Base-by-base conservation (phyloP, 1,140 invertebrate genomes). In the Musca vetustissima region DNA sequence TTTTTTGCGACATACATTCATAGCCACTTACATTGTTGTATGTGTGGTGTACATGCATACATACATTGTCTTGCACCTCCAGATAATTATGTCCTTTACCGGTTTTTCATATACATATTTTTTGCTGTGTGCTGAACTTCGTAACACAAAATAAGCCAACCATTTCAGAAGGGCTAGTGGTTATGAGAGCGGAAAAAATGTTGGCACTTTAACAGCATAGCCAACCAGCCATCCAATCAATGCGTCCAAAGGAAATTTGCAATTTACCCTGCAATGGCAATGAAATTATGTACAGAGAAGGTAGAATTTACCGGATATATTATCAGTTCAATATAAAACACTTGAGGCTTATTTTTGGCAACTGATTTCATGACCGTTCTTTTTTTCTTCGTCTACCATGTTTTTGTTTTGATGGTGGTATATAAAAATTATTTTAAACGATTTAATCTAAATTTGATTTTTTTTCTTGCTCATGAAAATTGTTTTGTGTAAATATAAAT, bases 301-400 rank as follows among this genome's bases (percentile, higher is more conserved):
- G 36, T 61, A 43, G 57, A 21, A 28, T 43, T 61, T 36, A 17
- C 36, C n/a, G 57, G 22, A n/a, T 19, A 61, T 61, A 61, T 61
- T 61, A 61, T 61, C 57, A 61, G 57, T 61, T 61, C 57, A 61
- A 61, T 61, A 36, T 61, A 65, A 65, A 65, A 65, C 43, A 49
- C 64, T 65, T 65, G 22, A 24, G 64, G 64, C 43, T 15, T 8
- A 13, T 49, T 49, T 43, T 17, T n/a, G 13, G 13, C 15, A 43
- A 21, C 59, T 64, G 17, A 43, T 36, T 64, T 61, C 43, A n/a
- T n/a, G n/a, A n/a, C 6, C 17, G 24, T 48, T 47, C 22, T 43
- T 43, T 43, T 43, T 28, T 28, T 28, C 8, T 28, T 3, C 8
- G 28, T 8, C 28, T 4, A n/a, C n/a, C n/a, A n/a, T n/a, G 9